phyloP scores from a whole-genome alignment of 2,113 vertebrate genomes.

The Alethe castanea region DNA sequence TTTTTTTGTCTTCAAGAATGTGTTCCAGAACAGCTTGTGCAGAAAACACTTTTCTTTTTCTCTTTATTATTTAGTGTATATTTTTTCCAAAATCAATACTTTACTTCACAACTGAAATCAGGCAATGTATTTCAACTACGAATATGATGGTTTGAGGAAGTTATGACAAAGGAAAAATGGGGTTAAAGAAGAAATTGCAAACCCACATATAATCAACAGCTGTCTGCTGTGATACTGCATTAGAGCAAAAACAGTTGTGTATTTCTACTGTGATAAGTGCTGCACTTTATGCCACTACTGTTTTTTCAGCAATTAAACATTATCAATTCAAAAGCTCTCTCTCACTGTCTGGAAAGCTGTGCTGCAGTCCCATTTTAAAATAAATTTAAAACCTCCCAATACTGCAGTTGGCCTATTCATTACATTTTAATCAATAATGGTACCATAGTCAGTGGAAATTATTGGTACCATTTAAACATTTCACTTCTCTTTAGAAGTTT shows the following conservation, averaged over 20 bases:
- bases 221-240: neutral
- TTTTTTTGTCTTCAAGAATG: neutral
- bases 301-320: neutral
- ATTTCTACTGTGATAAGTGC: neutral
- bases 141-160: neutral
- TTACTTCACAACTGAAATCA: neutral
- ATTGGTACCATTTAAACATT: neutral
- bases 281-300: neutral
- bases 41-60: neutral
- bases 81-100: neutral
- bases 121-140: neutral
- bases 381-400: neutral
- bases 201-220: neutral
- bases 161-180: neutral
- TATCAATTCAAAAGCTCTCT: neutral
- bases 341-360: neutral
- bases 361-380: neutral
- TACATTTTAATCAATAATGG: neutral
- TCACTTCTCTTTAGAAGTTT: neutral
- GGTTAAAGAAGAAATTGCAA: neutral
- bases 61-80: neutral
- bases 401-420: neutral
- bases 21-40: neutral
- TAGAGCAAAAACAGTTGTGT: neutral
- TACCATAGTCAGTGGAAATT: neutral